Conservation (phyloP, 2,113 vertebrate species). For the Leucopsar rothschildi region DNA sequence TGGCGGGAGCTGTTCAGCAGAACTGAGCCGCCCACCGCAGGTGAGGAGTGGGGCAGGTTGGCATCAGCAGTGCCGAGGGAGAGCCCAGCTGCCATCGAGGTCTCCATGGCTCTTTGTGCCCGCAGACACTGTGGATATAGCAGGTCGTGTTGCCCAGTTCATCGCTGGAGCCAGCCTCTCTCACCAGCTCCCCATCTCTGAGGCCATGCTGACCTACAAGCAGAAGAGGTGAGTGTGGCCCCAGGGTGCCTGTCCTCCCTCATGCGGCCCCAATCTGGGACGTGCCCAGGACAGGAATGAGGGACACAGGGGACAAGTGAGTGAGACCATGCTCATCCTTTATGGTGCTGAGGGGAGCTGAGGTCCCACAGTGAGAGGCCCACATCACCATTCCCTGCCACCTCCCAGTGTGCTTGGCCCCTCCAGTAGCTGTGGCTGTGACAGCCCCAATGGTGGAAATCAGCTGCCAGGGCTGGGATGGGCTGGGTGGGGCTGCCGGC, state of each 20-base stretch:
- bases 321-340: background rate
- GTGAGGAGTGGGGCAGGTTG: slow-evolving; percentile 48
- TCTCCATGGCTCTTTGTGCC: background rate
- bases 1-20: slow-evolving; percentile 94
- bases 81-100: background rate
- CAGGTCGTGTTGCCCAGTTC: slow-evolving; percentile 86
- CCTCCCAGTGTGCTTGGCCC: background rate
- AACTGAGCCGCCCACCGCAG: slow-evolving; percentile 82
- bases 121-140: slow-evolving; percentile 79
- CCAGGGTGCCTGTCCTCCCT: background rate
- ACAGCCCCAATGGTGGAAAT: background rate
- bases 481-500: background rate
- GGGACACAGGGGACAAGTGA: background rate
- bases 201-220: slow-evolving; percentile 98
- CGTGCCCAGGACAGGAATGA: background rate
- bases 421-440: background rate
- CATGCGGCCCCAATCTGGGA: fast-evolving
- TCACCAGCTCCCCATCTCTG: slow-evolving; percentile 95
- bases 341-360: background rate
- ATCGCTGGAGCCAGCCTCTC: slow-evolving; percentile 90
- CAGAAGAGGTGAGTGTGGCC: slow-evolving; percentile 86
- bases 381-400: background rate
- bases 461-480: background rate
- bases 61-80: background rate
- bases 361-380: background rate